Percentiles rank a stretch among this genome's conserved stretches.
Evolutionary conservation across 2,888 invertebrate genomes (phyloP).

Genomic region (Andrena praecox): DNA sequence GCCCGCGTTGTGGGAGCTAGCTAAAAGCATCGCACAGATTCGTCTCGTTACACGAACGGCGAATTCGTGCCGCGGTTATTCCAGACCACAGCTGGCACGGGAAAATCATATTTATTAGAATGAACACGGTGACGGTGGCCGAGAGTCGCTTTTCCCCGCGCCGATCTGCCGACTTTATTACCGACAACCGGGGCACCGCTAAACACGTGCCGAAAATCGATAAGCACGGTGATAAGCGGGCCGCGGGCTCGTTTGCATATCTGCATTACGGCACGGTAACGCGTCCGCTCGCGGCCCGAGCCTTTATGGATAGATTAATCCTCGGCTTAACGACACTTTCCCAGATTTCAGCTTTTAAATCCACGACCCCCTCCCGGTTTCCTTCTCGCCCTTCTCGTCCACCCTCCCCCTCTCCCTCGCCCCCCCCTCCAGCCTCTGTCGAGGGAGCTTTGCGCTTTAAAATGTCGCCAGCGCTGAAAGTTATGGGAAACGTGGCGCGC

Average conservation of each 20-base stretch:
- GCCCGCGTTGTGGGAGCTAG: no score
- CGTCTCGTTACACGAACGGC: no score
- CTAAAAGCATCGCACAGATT: no score
- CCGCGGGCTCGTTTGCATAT: constrained; percentile 68
- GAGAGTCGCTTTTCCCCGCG: constrained; percentile 37
- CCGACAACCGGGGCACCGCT: constrained; percentile 34
- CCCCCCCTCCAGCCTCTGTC: neutral
- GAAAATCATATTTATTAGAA: neutral
- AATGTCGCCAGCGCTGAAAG: constrained; percentile 9
- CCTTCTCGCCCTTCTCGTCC: neutral
- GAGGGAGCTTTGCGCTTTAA: constrained; percentile 8
- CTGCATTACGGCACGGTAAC: constrained; percentile 55
- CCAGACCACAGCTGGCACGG: neutral
- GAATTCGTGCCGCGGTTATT: neutral
- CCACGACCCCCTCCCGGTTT: neutral
- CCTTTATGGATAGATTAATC: constrained; percentile 60
- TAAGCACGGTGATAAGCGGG: constrained; percentile 64
- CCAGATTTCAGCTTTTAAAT: constrained; percentile 49
- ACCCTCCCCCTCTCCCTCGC: neutral
- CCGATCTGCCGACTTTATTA: constrained; percentile 62
- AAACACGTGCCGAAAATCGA: constrained; percentile 68
- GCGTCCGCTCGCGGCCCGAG: constrained; percentile 34
- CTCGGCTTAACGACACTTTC: constrained; percentile 57
- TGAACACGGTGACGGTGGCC: neutral
- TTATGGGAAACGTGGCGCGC: constrained; percentile 26